phyloP scores from a whole-genome alignment of 2,797 vertebrate species.

The Cirrhinus molitorella region DNA sequence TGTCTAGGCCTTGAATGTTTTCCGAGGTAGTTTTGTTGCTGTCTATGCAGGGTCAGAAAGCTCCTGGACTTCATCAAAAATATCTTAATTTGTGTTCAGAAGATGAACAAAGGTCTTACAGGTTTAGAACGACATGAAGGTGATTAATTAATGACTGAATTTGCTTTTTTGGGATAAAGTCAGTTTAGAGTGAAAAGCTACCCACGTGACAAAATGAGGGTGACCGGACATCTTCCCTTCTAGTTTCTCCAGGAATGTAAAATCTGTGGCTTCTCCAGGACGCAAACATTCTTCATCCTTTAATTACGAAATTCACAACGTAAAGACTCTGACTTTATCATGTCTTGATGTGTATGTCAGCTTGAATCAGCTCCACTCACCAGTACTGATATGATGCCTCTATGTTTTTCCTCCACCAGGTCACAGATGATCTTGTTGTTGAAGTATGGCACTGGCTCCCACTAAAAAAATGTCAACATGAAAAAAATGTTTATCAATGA shows the following conservation, averaged over 20 bases:
- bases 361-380: constrained; percentile 65
- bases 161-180: no score
- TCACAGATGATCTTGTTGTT: constrained; percentile 98
- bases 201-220: constrained; percentile 92
- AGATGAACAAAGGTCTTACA: no score
- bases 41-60: no score
- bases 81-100: no score
- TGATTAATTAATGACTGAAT: no score
- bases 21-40: no score
- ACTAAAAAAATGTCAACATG: constrained; percentile 75
- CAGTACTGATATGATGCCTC: constrained; percentile 92
- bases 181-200: constrained; percentile 27
- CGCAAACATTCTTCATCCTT: constrained; percentile 95
- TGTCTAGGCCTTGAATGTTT: no score
- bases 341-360: constrained; percentile 45
- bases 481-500: background rate
- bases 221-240: constrained; percentile 91
- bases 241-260: constrained; percentile 93
- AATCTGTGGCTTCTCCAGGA: constrained; percentile 90
- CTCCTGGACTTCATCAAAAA: no score
- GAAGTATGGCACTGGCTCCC: constrained; percentile 94
- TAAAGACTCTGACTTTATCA: constrained; percentile 44
- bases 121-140: no score
- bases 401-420: constrained; percentile 92
- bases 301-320: background rate